Conservation (phyloP, 2,797 vertebrate species). For the Scleropages formosus region DNA sequence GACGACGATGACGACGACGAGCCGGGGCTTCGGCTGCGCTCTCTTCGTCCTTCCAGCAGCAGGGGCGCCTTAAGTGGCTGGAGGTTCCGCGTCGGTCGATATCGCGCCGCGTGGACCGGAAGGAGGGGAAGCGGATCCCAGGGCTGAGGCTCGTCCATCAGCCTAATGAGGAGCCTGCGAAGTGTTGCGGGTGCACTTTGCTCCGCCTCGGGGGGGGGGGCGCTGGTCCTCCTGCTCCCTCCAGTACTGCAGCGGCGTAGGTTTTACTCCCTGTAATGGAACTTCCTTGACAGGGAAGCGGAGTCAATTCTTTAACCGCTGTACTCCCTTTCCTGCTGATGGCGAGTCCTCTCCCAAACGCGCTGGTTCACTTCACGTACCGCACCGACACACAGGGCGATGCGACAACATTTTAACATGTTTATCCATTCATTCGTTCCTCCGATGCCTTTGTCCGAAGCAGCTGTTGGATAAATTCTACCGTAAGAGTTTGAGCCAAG, state of each 20-base stretch:
- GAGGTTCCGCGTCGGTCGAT: background rate
- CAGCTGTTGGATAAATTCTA: too few species aligned
- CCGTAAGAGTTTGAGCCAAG: too few species aligned
- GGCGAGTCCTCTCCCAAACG: too few species aligned
- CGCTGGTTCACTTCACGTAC: too few species aligned
- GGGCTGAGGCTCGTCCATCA: slow-evolving; percentile 5
- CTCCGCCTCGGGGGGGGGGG: background rate
- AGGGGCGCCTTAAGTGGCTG: background rate
- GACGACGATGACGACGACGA: background rate
- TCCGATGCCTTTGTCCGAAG: too few species aligned
- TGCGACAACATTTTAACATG: too few species aligned
- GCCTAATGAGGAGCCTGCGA: background rate
- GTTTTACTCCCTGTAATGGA: too few species aligned
- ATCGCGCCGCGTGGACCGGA: background rate
- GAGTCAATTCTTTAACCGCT: too few species aligned
- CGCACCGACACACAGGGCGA: too few species aligned
- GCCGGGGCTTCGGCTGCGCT: background rate
- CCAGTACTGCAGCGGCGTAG: background rate
- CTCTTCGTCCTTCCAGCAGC: background rate
- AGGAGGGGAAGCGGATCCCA: background rate
- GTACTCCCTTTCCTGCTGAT: too few species aligned
- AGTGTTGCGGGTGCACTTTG: background rate
- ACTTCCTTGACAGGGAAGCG: too few species aligned
- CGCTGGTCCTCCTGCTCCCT: background rate
- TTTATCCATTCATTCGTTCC: too few species aligned